Evolutionary conservation across 92 coral and sea anemone species (phyloP), one percentile per base, ranked within the genome.

Genomic region (Blastomussa wellsi): DNA sequence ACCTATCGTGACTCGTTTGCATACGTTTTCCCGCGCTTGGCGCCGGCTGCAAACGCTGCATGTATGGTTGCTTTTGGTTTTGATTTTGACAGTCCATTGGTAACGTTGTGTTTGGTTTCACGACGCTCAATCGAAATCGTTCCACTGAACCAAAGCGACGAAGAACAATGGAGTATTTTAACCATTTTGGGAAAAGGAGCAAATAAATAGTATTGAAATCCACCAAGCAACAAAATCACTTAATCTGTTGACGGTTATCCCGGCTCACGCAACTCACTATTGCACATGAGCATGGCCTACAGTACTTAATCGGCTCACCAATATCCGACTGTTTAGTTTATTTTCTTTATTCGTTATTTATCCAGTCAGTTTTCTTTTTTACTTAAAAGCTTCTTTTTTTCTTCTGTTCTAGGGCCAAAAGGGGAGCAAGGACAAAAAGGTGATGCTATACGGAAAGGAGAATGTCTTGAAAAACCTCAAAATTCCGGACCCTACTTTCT

Each of bases 351-450:
- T n/a, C n/a, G n/a, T n/a, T n/a, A n/a, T 20, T 16, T 20, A 55
- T 55, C n/a, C 4, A 57, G n/a, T 8, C 47, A 37, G n/a, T n/a
- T 8, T 4, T 39, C 29, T 35, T 17, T 24, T 20, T 22, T 31
- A 24, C 0, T 37, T 3, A 26, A 48, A 67, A 16, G n/a, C n/a
- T n/a, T n/a, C n/a, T n/a, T n/a, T 29, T 29, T 44, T 15, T 53
- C 55, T 33, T 78, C 55, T 60, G 5, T 60, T 72, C 7, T 66
- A 93, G 93, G 91, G 10, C 90, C 90, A 20, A 93, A 86, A 88
- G 96, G 96, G 41, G 86, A 85, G 15, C 87, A 72, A 31, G 95
- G 95, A 1, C 79, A 77, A 29, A 87, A 78, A 68, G 94, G 95
- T n/a, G n/a, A n/a, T n/a, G n/a, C n/a, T n/a, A n/a, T n/a, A 55